Evolutionary conservation across 2,888 invertebrate species (phyloP).

Genomic region (Synergus japonicus): DNA sequence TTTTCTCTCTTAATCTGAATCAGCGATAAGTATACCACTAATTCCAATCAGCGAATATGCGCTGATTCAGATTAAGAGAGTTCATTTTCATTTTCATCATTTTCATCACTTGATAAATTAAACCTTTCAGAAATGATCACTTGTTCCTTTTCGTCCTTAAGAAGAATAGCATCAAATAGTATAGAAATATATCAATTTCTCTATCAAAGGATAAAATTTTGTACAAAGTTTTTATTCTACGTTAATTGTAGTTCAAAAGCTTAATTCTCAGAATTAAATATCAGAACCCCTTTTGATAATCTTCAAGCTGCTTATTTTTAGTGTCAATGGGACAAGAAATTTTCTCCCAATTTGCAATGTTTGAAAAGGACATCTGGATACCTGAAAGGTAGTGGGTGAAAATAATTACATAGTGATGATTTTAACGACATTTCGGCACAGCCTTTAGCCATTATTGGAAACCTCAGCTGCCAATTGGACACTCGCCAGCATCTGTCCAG

Average conservation of each 20-base stretch:
- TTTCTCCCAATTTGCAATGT: not conserved
- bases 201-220: not conserved
- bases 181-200: not conserved
- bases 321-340: not conserved
- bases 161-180: no score
- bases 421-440: conserved; percentile 54
- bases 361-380: conserved; percentile 47
- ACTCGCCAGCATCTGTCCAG: conserved; percentile 53
- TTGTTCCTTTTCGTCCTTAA: no score
- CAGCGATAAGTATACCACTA: no score
- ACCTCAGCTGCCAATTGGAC: conserved; percentile 26
- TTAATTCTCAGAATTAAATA: not conserved
- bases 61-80: no score
- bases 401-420: conserved; percentile 58
- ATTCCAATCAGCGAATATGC: no score
- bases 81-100: no score
- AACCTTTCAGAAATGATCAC: no score
- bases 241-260: not conserved
- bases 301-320: conserved; percentile 2
- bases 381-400: conserved; percentile 25
- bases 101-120: not conserved
- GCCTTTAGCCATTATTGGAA: conserved; percentile 15
- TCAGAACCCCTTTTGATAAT: not conserved
- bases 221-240: not conserved
- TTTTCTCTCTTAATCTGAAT: no score